Conservation (phyloP, 2,888 invertebrate genomes). For the Sphaeridia pumilis region DNA sequence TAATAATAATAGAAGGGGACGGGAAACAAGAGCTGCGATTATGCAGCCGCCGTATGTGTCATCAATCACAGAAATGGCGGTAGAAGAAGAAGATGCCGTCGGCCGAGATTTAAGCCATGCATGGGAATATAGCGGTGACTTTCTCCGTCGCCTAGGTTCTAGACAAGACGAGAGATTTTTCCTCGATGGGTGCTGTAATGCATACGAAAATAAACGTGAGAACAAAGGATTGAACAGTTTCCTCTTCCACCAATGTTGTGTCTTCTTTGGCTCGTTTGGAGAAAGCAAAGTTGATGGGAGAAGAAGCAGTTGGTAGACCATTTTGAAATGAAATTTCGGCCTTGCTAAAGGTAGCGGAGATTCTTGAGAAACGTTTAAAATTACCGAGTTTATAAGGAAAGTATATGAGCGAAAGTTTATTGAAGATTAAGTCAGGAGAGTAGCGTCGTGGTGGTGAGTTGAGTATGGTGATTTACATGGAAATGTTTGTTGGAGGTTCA, state of each 20-base stretch:
- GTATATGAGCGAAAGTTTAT: not conserved
- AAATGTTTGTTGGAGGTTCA: slow-evolving; percentile 11
- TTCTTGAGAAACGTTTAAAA: too few relatives aligned
- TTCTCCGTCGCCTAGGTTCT: too few relatives aligned
- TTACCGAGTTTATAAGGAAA: too few relatives aligned
- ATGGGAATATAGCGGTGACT: slow-evolving; percentile 19
- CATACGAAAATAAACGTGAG: slow-evolving; percentile 31
- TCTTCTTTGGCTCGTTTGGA: not conserved
- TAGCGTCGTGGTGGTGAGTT: not conserved
- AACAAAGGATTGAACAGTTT: not conserved
- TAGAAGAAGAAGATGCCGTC: slow-evolving; percentile 29
- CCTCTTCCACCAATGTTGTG: not conserved
- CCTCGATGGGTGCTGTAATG: slow-evolving; percentile 33
- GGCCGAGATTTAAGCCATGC: slow-evolving; percentile 31
- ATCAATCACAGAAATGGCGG: slow-evolving; percentile 36
- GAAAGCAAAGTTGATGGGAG: not conserved
- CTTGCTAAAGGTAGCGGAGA: too few relatives aligned
- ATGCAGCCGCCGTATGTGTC: slow-evolving; percentile 36
- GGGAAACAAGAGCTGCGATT: slow-evolving; percentile 35
- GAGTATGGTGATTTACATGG: slow-evolving; percentile 14
- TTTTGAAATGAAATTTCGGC: not conserved
- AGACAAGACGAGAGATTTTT: slow-evolving; percentile 2
- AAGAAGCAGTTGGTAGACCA: not conserved
- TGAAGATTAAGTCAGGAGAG: not conserved
- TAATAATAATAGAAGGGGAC: slow-evolving; percentile 33